Evolutionary conservation across 2,888 invertebrate species (phyloP).

Genomic region (Ophion slaviceki): DNA sequence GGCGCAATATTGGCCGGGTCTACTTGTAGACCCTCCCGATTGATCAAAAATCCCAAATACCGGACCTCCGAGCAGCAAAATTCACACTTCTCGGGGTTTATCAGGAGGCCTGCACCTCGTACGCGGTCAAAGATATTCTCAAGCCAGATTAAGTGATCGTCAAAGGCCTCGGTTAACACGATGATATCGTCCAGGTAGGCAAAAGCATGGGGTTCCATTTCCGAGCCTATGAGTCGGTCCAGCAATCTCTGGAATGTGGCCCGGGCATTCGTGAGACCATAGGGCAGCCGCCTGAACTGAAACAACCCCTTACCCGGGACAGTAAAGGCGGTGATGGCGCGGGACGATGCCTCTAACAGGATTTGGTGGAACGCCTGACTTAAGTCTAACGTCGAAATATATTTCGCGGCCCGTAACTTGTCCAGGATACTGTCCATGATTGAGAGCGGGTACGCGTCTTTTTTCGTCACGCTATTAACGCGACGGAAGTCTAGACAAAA

Average conservation of each 20-base stretch:
- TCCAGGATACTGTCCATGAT: conserved; percentile 70
- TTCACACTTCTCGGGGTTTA: conserved; percentile 37
- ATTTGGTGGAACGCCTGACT: conserved; percentile 23
- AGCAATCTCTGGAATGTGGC: conserved; percentile 9
- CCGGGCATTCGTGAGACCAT: conserved; percentile 7
- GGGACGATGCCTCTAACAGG: background rate
- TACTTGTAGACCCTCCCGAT: conserved; percentile 14
- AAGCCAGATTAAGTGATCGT: conserved; percentile 10
- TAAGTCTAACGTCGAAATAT: background rate
- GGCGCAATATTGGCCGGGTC: conserved; percentile 30
- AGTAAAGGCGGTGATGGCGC: conserved; percentile 5
- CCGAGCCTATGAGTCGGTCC: background rate
- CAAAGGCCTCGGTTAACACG: background rate
- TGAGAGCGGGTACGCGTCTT: conserved; percentile 51
- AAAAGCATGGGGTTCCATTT: conserved; percentile 21
- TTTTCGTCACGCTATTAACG: conserved; percentile 64
- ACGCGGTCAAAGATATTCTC: conserved; percentile 22
- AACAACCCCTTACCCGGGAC: background rate
- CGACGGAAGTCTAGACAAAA: conserved; percentile 35
- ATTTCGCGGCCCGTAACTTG: conserved; percentile 60
- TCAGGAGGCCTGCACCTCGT: conserved; percentile 4
- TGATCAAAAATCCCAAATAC: conserved; percentile 37
- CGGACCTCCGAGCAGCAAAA: conserved; percentile 31
- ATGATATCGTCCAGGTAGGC: conserved; percentile 17
- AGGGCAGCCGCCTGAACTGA: conserved; percentile 11